Conservation (phyloP, 1,140 invertebrate genomes). For the Bicyclus anynana region DNA sequence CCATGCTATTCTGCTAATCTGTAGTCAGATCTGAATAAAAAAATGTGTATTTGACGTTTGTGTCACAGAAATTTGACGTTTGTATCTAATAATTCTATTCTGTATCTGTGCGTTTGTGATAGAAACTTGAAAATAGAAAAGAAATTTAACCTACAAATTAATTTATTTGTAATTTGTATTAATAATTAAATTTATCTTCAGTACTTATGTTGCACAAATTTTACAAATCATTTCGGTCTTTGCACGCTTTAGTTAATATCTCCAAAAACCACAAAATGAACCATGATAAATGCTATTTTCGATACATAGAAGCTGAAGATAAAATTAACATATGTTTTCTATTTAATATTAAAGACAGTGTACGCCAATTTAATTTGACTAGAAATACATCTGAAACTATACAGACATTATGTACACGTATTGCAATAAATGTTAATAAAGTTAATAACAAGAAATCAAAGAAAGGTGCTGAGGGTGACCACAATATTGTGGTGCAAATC, state of each 20-base stretch:
- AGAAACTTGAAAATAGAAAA: no score
- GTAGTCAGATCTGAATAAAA: no score
- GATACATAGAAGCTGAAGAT: constrained; percentile 48
- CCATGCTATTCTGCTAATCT: no score
- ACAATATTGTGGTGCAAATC: constrained; percentile 35
- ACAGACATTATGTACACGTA: constrained; percentile 77
- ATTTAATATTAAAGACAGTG: constrained; percentile 47
- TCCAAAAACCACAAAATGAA: constrained; percentile 56
- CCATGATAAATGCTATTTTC: constrained; percentile 58
- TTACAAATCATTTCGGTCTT: constrained; percentile 20
- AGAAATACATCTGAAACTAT: constrained; percentile 79
- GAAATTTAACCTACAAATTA: no score
- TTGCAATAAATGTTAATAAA: constrained; percentile 81
- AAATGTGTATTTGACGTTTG: no score
- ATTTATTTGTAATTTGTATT: no score
- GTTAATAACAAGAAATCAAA: constrained; percentile 57
- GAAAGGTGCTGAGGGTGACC: constrained; percentile 53
- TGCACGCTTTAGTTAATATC: constrained; percentile 38
- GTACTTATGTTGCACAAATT: constrained; percentile 38
- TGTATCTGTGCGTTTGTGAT: no score
- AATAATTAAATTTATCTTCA: neutral
- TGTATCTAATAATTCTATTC: no score
- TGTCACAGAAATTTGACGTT: no score
- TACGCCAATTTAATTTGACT: constrained; percentile 83
- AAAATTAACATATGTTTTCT: constrained; percentile 62